Evolutionary conservation across 2,113 vertebrate genomes (phyloP).

Genomic region (Dasyornis broadbenti): DNA sequence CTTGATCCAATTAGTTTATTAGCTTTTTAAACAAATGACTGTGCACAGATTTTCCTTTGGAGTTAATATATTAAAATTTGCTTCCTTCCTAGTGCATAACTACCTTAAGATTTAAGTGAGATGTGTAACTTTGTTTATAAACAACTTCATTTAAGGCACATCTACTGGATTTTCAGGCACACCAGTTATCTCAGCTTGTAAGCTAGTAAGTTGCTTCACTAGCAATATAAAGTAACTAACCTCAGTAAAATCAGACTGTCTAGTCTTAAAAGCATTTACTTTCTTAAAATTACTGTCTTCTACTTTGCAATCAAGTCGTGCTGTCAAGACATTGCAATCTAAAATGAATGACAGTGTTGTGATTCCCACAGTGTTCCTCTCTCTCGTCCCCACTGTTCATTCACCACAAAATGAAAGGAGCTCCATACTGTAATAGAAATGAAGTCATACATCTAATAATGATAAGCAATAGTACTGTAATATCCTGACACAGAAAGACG

Average conservation of each 20-base stretch:
- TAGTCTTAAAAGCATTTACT: constrained; percentile 18
- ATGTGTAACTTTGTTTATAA: background rate
- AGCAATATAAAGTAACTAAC: background rate
- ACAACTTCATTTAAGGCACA: background rate
- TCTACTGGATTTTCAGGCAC: background rate
- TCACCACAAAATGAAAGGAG: constrained; percentile 19
- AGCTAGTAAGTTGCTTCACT: background rate
- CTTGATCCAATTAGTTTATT: background rate
- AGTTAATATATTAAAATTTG: background rate
- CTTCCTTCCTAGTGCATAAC: background rate
- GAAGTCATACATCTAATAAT: background rate
- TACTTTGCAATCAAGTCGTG: background rate
- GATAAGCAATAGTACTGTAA: background rate
- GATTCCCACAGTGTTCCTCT: background rate
- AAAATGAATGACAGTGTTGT: background rate
- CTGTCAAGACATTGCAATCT: background rate
- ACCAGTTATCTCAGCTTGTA: background rate
- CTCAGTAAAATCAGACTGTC: background rate
- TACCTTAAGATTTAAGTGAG: background rate
- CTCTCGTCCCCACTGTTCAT: background rate
- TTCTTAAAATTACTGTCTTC: constrained; percentile 16
- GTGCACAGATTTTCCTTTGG: background rate
- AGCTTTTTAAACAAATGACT: background rate
- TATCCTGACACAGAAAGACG: background rate
- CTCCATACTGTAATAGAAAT: background rate